Base-by-base conservation (phyloP, 2,797 vertebrate genomes). In the Dermochelys coriacea region DNA sequence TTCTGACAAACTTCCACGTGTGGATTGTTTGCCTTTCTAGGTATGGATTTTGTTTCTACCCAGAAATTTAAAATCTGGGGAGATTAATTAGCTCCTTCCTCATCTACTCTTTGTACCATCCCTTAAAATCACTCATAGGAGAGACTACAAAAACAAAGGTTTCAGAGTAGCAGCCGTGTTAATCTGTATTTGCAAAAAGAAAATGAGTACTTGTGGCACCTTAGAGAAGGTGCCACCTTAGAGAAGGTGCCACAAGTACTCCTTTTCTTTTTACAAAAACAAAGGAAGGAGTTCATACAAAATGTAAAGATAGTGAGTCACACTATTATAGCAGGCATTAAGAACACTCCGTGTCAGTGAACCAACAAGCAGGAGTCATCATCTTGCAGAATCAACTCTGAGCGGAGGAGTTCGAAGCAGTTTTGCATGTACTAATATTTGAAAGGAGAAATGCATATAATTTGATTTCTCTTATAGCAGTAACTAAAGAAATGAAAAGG, bases 31-130 rank as follows among this genome's bases (percentile, higher is more conserved):
- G 71, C 6, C 3, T 75, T 75, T 75, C 18, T 37, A 68, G n/a
- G 18, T 37, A 68, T 37, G n/a, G 64, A 68, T 68, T 68, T 34
- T 68, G 19, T 84, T 82, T 50, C 0, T 23, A 14, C 21, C 19
- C 55, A 57, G 25, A 57, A 37, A 37, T 68, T 77, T 88, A 74
- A 78, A 80, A 81, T 1, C 3, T 16, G 86, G 45, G 29, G 82
- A 80, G 81, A 83, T 0, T 9, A 59, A 75, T 25, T 1, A 6
- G 1, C 16, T 85, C 68, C 41, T 34, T 8, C 15, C 6, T 1
- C 54, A 80, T 41, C 50, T 74, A 84, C 86, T 84, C 1, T 79
- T 8, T 7, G n/a, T 45, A 25, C 1, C 57, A 27, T 51, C 18
- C 45, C 68, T 51, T 47, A 41, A 54, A 89, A 51, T 47, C 31